Percentiles rank a stretch among this genome's conserved stretches.
Evolutionary conservation across 2,797 vertebrate species (phyloP).

Genomic region (Vireo griseus): DNA sequence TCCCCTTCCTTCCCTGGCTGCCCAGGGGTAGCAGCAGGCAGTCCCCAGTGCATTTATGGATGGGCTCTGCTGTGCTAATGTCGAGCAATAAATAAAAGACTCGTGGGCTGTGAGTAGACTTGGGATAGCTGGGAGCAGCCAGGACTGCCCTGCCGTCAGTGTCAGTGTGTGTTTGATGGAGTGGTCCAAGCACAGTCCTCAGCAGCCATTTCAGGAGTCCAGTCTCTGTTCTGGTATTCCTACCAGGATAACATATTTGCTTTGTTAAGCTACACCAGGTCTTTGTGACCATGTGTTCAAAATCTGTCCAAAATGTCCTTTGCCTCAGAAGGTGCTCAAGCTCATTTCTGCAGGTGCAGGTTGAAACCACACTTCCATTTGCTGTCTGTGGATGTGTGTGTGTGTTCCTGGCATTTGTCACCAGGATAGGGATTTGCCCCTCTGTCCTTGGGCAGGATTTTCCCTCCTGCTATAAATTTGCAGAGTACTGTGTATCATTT

Average conservation of each 20-base stretch:
- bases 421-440: constrained; percentile 13
- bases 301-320: neutral
- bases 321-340: neutral
- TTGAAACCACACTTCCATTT: neutral
- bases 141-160: neutral
- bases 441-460: constrained; percentile 58
- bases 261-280: neutral
- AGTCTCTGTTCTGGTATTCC: neutral
- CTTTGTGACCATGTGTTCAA: fast-evolving
- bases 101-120: neutral
- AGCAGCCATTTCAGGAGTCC: neutral
- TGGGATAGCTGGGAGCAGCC: neutral
- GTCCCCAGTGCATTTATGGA: neutral
- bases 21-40: neutral
- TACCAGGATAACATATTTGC: neutral
- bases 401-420: neutral
- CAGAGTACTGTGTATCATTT: constrained; percentile 37
- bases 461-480: constrained; percentile 43
- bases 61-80: neutral
- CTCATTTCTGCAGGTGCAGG: neutral
- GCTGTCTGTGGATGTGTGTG: neutral
- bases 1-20: neutral
- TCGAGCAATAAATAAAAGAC: neutral
- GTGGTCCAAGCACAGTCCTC: neutral
- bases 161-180: neutral